Base-by-base conservation (phyloP, 2,113 vertebrate genomes). In the Chloroceryle aenea region DNA sequence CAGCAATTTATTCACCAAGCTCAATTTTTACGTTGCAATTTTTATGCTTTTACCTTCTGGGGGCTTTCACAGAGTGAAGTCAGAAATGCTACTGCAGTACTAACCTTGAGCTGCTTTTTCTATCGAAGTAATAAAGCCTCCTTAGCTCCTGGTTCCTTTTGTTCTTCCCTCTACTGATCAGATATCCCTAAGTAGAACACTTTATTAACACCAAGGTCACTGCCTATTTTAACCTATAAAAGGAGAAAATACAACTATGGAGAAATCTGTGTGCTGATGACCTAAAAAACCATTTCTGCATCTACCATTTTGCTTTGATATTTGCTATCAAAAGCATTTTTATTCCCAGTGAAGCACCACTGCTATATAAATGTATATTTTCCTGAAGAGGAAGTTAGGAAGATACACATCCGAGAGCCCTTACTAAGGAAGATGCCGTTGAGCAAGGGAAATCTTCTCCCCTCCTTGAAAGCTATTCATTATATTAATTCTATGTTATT, bases 401-500 rank as follows among this genome's bases (percentile, higher is more conserved):
- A 50, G 40, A 59, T 42, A 42, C 2, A 14, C 27, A 67, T 74
- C 68, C 9, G 9, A 67, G 55, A 91, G 43, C 38, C 2, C 5
- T 88, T 89, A 45, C 75, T 95, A 87, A 62, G 61, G 30, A 95
- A 91, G 88, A 89, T 69, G 40, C 23, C 71, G 84, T 76, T 74
- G 71, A 71, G n/a, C 0, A 0, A 59, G 30, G 67, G 36, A 85
- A 87, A 40, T 90, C 58, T 67, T 47, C 78, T 86, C 47, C 45
- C n/a, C 12, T 93, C 69, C n/a, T 77, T 91, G 75, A 84, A 97
- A 97, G n/a, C 74, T 94, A 67, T 95, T 97, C 74, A 90, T 96
- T 97, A 90, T 95, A 82, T 91, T 94, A 92, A 87, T 95, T 95
- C 91, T 89, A 5, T 91, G 71, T 92, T 95, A 95, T 96, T 90